Conservation (phyloP, 2,888 invertebrate genomes). For the Lithophane socia region DNA sequence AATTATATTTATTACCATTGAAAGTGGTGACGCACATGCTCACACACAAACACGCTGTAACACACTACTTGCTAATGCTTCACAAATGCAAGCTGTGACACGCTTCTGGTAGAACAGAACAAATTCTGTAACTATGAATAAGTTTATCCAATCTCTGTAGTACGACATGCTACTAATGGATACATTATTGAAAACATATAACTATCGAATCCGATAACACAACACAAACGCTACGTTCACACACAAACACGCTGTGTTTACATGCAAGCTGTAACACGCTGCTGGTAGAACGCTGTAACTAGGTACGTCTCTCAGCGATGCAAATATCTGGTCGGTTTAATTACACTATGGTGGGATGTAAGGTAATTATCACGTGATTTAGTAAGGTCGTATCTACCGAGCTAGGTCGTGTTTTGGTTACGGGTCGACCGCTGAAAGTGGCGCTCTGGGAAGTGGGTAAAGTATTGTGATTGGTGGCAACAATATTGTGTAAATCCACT, state of each 20-base stretch:
- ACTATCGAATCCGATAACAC: not conserved
- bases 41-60: not conserved
- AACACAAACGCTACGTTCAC: not conserved
- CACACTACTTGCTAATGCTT: not conserved
- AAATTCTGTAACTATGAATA: not conserved
- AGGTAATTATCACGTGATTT: slow-evolving; percentile 56
- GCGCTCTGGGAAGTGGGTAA: slow-evolving; percentile 20
- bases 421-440: slow-evolving; percentile 36
- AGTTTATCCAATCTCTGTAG: not conserved
- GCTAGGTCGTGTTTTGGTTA: slow-evolving; percentile 27
- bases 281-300: not conserved
- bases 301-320: slow-evolving; percentile 32
- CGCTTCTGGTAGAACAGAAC: not conserved
- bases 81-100: not conserved
- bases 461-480: slow-evolving; percentile 29
- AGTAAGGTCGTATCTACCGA: slow-evolving; percentile 29
- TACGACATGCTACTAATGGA: not conserved
- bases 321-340: slow-evolving; percentile 49
- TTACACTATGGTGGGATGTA: slow-evolving; percentile 40
- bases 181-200: not conserved
- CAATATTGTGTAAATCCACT: slow-evolving; percentile 1
- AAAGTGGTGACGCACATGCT: not conserved
- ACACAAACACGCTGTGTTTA: not conserved
- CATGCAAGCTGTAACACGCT: not conserved
- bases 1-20: not conserved